Conservation (phyloP, 2,113 vertebrate species). For the Acanthochromis polyacanthus region DNA sequence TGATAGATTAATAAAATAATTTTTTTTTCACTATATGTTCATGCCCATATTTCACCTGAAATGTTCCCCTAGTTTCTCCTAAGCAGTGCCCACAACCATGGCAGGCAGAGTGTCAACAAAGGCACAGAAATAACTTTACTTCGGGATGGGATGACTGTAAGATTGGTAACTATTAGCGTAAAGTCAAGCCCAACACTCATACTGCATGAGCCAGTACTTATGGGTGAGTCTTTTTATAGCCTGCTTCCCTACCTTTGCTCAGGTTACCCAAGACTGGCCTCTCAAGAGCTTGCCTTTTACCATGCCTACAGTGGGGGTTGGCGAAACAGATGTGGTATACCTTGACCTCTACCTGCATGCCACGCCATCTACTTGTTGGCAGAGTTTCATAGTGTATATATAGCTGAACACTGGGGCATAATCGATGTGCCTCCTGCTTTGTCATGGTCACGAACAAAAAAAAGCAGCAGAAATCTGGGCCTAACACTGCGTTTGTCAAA, state of each 20-base stretch:
- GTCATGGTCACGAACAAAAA: constrained; percentile 39
- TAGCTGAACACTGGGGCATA: constrained; percentile 21
- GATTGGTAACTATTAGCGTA: constrained; percentile 70
- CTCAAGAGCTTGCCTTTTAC: constrained; percentile 85
- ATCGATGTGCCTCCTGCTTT: constrained; percentile 44
- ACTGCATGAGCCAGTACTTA: constrained; percentile 54
- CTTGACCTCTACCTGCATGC: constrained; percentile 80
- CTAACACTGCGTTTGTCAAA: constrained; percentile 50
- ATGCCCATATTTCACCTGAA: constrained; percentile 56
- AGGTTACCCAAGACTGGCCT: constrained; percentile 86
- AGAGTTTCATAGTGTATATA: constrained; percentile 22
- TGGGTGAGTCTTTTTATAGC: constrained; percentile 72
- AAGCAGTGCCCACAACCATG: constrained; percentile 71
- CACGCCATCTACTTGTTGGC: constrained; percentile 45
- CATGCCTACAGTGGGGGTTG: constrained; percentile 84
- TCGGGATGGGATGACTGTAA: constrained; percentile 76
- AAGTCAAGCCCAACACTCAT: constrained; percentile 49
- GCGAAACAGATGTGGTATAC: constrained; percentile 85
- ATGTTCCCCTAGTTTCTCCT: constrained; percentile 67
- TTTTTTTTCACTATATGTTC: not conserved
- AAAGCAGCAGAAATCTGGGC: constrained; percentile 50
- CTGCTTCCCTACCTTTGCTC: constrained; percentile 83
- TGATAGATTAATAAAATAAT: not conserved
- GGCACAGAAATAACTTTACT: constrained; percentile 64
- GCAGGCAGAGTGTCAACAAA: constrained; percentile 72